Conservation (phyloP, 2,888 invertebrate genomes). For the Cacoxenus indagator region DNA sequence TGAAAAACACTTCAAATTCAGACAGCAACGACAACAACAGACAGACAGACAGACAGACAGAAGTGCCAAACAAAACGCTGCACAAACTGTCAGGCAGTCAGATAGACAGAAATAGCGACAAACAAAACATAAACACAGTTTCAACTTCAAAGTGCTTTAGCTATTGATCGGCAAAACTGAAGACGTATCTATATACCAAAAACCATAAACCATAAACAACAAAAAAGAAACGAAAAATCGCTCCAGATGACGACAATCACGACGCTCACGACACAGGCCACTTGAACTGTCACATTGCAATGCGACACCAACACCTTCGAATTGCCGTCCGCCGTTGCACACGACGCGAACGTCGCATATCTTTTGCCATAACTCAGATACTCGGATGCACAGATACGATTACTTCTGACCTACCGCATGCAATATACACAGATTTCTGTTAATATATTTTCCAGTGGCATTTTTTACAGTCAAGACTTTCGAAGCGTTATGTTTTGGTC, state of each 20-base stretch:
- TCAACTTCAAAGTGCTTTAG: slow-evolving; percentile 65
- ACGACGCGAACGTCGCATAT: neutral
- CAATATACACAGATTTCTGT: too few relatives aligned
- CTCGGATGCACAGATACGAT: too few relatives aligned
- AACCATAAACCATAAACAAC: too few relatives aligned
- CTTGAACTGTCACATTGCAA: slow-evolving; percentile 2
- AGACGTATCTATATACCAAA: neutral
- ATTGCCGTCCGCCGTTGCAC: neutral
- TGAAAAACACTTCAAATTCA: neutral
- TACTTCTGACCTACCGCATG: neutral
- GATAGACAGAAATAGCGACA: neutral
- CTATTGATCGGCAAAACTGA: slow-evolving; percentile 44
- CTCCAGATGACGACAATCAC: neutral
- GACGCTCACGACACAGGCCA: neutral
- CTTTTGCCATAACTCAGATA: neutral
- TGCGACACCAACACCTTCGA: neutral
- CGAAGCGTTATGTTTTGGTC: neutral
- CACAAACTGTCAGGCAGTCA: neutral
- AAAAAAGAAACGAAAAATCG: neutral
- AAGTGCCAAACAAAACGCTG: neutral
- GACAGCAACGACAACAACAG: neutral
- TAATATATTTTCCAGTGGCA: slow-evolving; percentile 6
- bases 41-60: neutral
- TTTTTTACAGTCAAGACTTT: neutral
- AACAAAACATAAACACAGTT: slow-evolving; percentile 60